Base-by-base conservation (phyloP, 2,888 invertebrate genomes). In the Nysson spinosus region DNA sequence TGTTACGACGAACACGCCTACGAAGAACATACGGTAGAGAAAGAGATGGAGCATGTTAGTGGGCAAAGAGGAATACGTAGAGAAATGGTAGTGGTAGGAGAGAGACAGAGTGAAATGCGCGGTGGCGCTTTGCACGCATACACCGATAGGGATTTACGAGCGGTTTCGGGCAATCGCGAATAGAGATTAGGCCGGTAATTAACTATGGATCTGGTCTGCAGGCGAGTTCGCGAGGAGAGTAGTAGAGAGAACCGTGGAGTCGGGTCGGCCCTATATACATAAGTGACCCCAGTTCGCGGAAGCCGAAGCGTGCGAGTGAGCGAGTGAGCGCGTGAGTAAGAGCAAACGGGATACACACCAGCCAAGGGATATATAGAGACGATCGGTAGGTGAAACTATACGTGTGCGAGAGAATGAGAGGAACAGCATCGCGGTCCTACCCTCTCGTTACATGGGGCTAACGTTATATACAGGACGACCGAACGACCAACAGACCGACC, bases 101-200 rank as follows among this genome's bases (percentile, higher is more conserved):
- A 43, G 39, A 35, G 46, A 30, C 35, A 6, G 52, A 30, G 46
- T 22, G 42, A 42, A 43, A 35, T 51, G 60, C 16, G 69, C 63
- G 69, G 77, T 74, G 78, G 82, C 78, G 81, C 77, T 80, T 77
- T 72, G 77, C 75, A 65, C 74, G 79, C 81, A 79, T 80, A 81
- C 80, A 82, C 85, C 85, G 84, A 85, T 86, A 83, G 82, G 85
- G 86, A 85, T 86, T 85, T 86, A 85, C 85, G 86, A 83, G 84
- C 83, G 85, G 85, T 85, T 85, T 85, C 85, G 80, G 86, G 84
- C 86, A 86, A 86, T 85, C 86, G 86, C 85, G 86, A 85, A 85
- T 85, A 84, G 86, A 86, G 86, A 86, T 86, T 86, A 86, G 86
- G 83, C 84, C 82, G 85, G 85, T 86, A 86, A 86, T 86, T 86